Evolutionary conservation across 2,113 vertebrate species (phyloP), one percentile per base, ranked within the genome.

Genomic region (Capreolus pygargus): DNA sequence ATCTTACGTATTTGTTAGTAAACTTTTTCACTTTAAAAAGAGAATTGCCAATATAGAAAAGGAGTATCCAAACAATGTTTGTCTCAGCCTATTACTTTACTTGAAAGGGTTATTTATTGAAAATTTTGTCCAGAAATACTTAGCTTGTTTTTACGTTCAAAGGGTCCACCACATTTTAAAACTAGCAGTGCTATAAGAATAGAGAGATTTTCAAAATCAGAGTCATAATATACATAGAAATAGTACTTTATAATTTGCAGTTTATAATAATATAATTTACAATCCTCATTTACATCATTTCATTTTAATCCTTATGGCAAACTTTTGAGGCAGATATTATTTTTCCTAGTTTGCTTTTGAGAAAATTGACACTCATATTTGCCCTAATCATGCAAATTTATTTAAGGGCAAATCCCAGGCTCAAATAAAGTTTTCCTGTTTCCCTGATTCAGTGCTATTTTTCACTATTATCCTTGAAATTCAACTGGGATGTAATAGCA

Each of bases 1-100:
- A 28, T 87, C 28, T 76, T 82, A 54, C 11, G 8, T 97, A 30
- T 85, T 95, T 97, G 64, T 92, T 93, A 91, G 92, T 57, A 84
- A 79, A 43, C 23, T 57, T 11, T 30, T 94, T 93, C 27, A 89
- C 97, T 98, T 97, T 96, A 78, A 97, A 94, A 92, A 98, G 64
- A 54, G 33, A 85, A 95, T 97, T 36, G 93, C 36, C 95, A 83
- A 52, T 79, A 0, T 54, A 94, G 9, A 98, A 98, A 98, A 97
- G 79, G 43, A 95, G 36, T 86, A 52, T 97, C 88, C 45, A 36
- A 92, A 67, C 47, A 78, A 76, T 45, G 27, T 93, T 95, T 89
- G 47, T 61, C 28, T 67, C 54, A 67, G 9, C 27, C 86, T 93
- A 27, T 82, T 88, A 60, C 57, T 94, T 96, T 94, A 28, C 55